Conservation (phyloP, 2,888 invertebrate species). For the Plagodis pulveraria region DNA sequence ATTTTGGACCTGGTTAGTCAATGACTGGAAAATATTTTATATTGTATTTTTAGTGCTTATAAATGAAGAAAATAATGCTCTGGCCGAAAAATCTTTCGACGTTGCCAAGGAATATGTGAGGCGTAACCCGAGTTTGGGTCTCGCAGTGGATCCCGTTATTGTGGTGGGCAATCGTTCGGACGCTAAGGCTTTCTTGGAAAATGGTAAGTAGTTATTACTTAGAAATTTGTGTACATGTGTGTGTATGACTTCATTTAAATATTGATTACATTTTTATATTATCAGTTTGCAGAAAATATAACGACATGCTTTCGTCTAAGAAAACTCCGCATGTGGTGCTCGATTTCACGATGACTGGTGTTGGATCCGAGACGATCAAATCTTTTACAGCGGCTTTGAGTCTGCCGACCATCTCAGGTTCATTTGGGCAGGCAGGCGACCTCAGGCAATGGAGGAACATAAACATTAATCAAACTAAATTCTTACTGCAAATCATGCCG, state of each 20-base stretch:
- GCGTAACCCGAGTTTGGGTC: conserved; percentile 87
- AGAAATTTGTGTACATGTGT: neutral
- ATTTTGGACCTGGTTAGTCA: no score
- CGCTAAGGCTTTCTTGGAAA: conserved; percentile 88
- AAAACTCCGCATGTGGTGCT: conserved; percentile 91
- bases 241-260: neutral
- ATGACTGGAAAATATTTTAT: conserved; percentile 48
- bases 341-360: conserved; percentile 92
- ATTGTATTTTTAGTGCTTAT: conserved; percentile 85
- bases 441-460: conserved; percentile 92
- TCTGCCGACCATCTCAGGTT: conserved; percentile 93
- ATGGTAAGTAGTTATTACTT: conserved; percentile 78
- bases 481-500: conserved; percentile 92
- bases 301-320: conserved; percentile 86
- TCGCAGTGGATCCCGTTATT: conserved; percentile 86
- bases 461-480: conserved; percentile 88
- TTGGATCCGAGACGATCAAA: conserved; percentile 93
- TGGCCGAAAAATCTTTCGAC: conserved; percentile 89
- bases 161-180: conserved; percentile 90
- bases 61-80: conserved; percentile 90
- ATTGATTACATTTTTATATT: neutral
- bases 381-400: conserved; percentile 92
- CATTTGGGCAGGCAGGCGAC: conserved; percentile 94
- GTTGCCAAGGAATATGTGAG: conserved; percentile 89
- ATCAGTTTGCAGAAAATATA: conserved; percentile 88